Evolutionary conservation across 2,888 invertebrate genomes (phyloP).

Genomic region (Laspeyria flexula): DNA sequence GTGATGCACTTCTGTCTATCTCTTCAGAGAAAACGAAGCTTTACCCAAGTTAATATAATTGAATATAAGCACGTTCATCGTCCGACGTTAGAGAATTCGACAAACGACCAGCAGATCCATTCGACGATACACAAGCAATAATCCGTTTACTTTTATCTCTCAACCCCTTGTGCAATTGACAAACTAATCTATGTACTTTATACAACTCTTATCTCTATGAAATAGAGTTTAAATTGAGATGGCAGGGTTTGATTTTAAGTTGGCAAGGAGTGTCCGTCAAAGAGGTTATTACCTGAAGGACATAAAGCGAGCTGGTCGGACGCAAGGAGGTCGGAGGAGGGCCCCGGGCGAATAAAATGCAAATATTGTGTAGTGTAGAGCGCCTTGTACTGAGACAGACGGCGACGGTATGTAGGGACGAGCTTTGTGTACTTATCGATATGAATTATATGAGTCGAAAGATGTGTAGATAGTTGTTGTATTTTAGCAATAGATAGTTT

Average conservation of each 20-base stretch:
- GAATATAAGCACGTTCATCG: constrained; percentile 29
- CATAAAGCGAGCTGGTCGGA: constrained; percentile 64
- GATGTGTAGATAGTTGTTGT: too few species aligned
- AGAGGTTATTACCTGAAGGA: constrained; percentile 85
- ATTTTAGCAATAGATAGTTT: too few species aligned
- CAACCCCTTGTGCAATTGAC: constrained; percentile 67
- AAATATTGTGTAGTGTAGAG: constrained; percentile 72
- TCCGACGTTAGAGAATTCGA: constrained; percentile 36
- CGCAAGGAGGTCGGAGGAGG: constrained; percentile 32
- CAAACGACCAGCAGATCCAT: constrained; percentile 66
- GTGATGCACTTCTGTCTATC: too few species aligned
- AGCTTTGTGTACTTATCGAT: constrained; percentile 21
- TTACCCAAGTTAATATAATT: constrained; percentile 29
- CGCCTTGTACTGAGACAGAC: constrained; percentile 47
- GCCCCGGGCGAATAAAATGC: constrained; percentile 79
- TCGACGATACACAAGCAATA: constrained; percentile 76
- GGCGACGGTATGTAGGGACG: constrained; percentile 37
- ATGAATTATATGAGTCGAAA: too few species aligned
- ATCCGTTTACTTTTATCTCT: constrained; percentile 84
- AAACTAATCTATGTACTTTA: constrained; percentile 38
- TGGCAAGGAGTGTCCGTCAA: constrained; percentile 70
- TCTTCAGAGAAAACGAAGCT: too few species aligned
- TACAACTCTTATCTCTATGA: constrained; percentile 19
- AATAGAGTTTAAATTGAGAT: constrained; percentile 30
- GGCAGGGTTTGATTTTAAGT: constrained; percentile 3